Percentiles rank a stretch among this genome's conserved stretches.
Conservation (phyloP, 2,113 vertebrate species). For the Centropristis striata region DNA sequence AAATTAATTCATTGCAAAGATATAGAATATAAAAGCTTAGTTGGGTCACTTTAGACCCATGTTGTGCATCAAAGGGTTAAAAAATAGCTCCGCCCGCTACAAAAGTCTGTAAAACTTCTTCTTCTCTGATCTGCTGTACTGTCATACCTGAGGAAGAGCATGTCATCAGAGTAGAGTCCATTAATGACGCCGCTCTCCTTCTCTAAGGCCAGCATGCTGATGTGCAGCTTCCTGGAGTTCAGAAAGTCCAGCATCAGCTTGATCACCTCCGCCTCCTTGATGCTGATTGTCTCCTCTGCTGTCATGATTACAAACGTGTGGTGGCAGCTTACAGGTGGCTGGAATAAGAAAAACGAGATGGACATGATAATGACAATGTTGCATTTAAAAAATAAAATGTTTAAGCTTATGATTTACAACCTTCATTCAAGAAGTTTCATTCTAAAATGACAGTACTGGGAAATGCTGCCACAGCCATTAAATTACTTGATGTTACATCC, state of each 20-base stretch:
- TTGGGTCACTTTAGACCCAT: too few species aligned
- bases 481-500: not conserved
- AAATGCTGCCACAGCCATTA: not conserved
- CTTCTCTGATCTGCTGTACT: fast-evolving
- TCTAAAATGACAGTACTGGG: not conserved
- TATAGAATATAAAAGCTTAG: too few species aligned
- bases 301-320: conserved; percentile 91
- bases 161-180: conserved; percentile 98
- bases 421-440: not conserved
- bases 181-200: conserved; percentile 98
- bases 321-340: conserved; percentile 31
- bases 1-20: too few species aligned
- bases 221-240: conserved; percentile 96
- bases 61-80: too few species aligned
- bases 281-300: conserved; percentile 95
- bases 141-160: conserved; percentile 96
- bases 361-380: not conserved
- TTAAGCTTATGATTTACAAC: not conserved
- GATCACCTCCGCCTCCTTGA: conserved; percentile 98
- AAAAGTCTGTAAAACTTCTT: not conserved
- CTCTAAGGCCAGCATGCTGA: conserved; percentile 98
- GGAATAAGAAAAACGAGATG: not conserved
- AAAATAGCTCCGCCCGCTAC: not conserved
- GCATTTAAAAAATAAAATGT: not conserved
- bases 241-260: conserved; percentile 98